A percentile compares a stretch with the other conserved stretches of the same genome.
Conservation (phyloP, 2,797 vertebrate genomes). For the Etheostoma perlongum region DNA sequence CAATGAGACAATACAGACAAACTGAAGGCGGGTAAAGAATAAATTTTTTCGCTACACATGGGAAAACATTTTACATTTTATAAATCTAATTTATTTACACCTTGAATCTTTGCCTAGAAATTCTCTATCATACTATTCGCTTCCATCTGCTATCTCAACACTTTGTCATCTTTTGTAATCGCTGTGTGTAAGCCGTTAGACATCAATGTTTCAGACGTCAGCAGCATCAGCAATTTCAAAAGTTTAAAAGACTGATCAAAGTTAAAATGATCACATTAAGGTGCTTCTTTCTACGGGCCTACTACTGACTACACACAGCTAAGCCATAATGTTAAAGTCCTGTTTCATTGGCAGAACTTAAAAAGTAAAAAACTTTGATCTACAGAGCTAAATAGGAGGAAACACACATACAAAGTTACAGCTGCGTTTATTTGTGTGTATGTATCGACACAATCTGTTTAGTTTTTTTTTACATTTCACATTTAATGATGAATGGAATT, state of each 20-base stretch:
- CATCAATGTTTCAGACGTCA: background rate
- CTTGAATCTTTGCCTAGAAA: background rate
- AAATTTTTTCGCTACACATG: constrained; percentile 19
- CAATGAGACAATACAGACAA: constrained; percentile 24
- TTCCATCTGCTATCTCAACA: background rate
- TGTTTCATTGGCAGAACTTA: background rate
- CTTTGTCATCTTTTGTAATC: background rate
- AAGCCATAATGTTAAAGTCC: background rate
- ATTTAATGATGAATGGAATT: background rate
- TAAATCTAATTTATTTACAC: background rate
- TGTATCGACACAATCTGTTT: background rate
- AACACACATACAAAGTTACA: no score
- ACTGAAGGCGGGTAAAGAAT: constrained; percentile 35
- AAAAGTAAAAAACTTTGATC: background rate
- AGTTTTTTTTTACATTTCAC: background rate
- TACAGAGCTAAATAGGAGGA: no score
- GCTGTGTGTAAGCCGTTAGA: background rate
- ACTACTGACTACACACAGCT: background rate
- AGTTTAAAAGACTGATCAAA: background rate
- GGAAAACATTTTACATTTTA: constrained; percentile 27
- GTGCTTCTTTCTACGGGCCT: background rate
- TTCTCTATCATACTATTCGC: no score
- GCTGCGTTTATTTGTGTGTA: no score
- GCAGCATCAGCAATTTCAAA: background rate
- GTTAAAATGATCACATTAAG: background rate